Evolutionary conservation across 2,797 vertebrate species (phyloP).

Genomic region (Paratrypauchen microcephalus): DNA sequence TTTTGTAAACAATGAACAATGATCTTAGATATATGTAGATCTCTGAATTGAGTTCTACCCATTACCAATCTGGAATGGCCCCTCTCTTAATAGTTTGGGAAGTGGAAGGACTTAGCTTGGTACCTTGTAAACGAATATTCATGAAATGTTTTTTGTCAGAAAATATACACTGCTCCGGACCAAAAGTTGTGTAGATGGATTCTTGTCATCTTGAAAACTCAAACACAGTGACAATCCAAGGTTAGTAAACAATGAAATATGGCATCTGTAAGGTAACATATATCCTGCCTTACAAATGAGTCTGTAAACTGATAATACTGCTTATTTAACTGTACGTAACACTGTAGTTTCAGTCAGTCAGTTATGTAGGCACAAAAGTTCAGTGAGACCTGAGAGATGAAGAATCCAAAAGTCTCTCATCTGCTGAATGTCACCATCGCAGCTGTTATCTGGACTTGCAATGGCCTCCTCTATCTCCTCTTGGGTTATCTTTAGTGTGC

Average conservation of each 20-base stretch:
- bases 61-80: no score
- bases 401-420: slow-evolving; percentile 47
- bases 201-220: no score
- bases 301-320: slow-evolving; percentile 40
- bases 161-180: no score
- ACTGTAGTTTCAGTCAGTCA: slow-evolving; percentile 19
- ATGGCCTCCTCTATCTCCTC: slow-evolving; percentile 63
- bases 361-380: slow-evolving; percentile 33
- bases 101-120: no score
- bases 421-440: slow-evolving; percentile 68
- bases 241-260: slow-evolving; percentile 23
- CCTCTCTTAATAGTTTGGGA: no score
- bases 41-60: no score
- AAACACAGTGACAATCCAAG: no score
- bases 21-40: no score
- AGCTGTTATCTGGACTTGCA: slow-evolving; percentile 56
- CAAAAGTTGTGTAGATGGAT: no score
- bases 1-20: slow-evolving; percentile 24
- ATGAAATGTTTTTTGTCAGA: no score
- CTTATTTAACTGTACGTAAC: slow-evolving; percentile 33
- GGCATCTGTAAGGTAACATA: slow-evolving; percentile 24
- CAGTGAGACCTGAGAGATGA: slow-evolving; percentile 59
- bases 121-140: no score
- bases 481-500: slow-evolving; percentile 74
- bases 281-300: slow-evolving; percentile 8